Evolutionary conservation across 2,113 vertebrate genomes (phyloP).

Genomic region (Felis chaus): DNA sequence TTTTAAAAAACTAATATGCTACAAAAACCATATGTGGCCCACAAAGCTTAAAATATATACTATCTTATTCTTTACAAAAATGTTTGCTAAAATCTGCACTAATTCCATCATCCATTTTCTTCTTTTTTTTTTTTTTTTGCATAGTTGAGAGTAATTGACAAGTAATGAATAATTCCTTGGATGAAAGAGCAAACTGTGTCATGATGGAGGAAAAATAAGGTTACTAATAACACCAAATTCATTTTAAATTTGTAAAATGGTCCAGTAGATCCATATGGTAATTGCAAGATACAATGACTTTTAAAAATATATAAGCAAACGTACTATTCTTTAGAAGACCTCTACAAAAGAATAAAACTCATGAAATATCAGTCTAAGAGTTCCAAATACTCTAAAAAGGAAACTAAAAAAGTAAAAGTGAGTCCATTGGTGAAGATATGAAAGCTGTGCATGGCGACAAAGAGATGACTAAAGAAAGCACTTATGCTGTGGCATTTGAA

Average conservation of each 20-base stretch:
- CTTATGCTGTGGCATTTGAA: neutral
- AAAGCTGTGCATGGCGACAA: neutral
- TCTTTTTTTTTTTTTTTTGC: neutral
- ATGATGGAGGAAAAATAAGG: neutral
- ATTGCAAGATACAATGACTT: conserved; percentile 21
- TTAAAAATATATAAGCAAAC: neutral
- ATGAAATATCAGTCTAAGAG: neutral
- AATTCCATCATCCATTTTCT: neutral
- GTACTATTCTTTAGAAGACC: neutral
- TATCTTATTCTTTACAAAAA: conserved; percentile 29
- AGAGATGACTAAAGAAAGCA: neutral
- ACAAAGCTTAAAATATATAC: conserved; percentile 12
- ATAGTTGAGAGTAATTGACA: conserved; percentile 12
- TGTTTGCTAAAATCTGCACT: neutral
- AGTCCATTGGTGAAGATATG: neutral
- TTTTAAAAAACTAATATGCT: neutral
- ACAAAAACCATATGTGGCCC: neutral
- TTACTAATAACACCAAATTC: neutral
- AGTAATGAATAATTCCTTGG: conserved; percentile 30
- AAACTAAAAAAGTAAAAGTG: conserved; percentile 6
- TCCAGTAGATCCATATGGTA: neutral
- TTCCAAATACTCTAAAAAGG: neutral
- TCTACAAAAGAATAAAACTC: conserved; percentile 11
- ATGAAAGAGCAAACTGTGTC: conserved; percentile 17
- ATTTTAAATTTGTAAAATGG: conserved; percentile 30